Conservation (phyloP, 1,140 invertebrate species). For the Eupristina koningsbergeri region DNA sequence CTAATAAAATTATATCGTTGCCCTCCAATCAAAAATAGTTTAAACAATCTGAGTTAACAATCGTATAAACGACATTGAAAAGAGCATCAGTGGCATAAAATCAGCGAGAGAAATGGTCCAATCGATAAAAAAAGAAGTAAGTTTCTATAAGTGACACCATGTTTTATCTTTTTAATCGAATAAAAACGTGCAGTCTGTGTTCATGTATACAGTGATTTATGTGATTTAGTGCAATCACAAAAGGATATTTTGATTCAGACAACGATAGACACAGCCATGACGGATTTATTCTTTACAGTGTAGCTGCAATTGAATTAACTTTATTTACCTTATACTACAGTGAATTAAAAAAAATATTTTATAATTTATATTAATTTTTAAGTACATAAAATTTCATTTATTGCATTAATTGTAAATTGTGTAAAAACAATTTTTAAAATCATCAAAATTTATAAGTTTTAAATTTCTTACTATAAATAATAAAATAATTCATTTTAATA, state of each 20-base stretch:
- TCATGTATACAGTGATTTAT: neutral
- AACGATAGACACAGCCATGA: neutral
- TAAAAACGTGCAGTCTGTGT: neutral
- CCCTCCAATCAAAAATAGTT: neutral
- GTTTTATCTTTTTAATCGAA: conserved; percentile 36
- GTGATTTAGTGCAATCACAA: conserved; percentile 5
- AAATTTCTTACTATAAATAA: no score
- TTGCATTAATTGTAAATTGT: neutral
- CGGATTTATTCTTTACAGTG: neutral
- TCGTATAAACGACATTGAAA: neutral
- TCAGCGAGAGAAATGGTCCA: conserved; percentile 8
- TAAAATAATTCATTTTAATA: no score
- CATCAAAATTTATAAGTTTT: no score
- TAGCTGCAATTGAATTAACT: conserved; percentile 7
- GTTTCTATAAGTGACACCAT: neutral
- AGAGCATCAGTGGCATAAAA: conserved; percentile 4
- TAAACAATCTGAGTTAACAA: conserved; percentile 34
- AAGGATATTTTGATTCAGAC: neutral
- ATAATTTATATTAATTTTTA: neutral
- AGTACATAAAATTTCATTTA: neutral
- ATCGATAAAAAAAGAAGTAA: conserved; percentile 4
- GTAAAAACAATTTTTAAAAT: no score
- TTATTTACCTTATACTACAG: neutral
- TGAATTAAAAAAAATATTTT: neutral
- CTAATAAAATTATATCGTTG: conserved; percentile 13